Percentiles rank a stretch among this genome's conserved stretches.
Evolutionary conservation across 2,888 invertebrate genomes (phyloP).

Genomic region (Acleris emargana): DNA sequence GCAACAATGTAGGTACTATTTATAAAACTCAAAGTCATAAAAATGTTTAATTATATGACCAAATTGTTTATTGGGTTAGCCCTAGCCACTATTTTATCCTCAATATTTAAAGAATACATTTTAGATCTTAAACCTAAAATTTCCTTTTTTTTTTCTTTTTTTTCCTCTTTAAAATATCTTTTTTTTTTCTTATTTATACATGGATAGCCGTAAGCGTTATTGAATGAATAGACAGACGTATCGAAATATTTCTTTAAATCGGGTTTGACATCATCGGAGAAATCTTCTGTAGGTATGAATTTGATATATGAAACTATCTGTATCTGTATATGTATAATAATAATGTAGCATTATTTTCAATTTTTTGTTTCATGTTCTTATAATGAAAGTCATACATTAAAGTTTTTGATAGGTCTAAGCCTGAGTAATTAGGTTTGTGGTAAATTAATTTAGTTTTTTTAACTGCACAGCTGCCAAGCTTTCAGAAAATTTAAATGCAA

Average conservation of each 20-base stretch:
- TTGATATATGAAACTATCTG: conserved; percentile 45
- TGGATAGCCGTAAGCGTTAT: conserved; percentile 47
- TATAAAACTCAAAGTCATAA: too few relatives aligned
- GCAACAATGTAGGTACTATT: too few relatives aligned
- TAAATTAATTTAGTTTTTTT: conserved; percentile 25
- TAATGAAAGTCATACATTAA: too few relatives aligned
- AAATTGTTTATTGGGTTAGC: too few relatives aligned
- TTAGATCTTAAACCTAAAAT: conserved; percentile 48
- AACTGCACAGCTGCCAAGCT: conserved; percentile 30
- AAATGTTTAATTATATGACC: too few relatives aligned
- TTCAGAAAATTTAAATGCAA: conserved; percentile 17
- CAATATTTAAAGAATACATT: conserved; percentile 45
- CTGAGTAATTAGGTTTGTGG: conserved; percentile 35
- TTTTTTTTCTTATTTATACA: conserved; percentile 44
- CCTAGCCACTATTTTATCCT: conserved; percentile 38
- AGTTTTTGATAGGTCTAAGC: conserved; percentile 34
- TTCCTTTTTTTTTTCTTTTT: conserved; percentile 43
- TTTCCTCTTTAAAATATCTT: conserved; percentile 43
- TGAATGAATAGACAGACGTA: conserved; percentile 46
- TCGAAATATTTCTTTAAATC: conserved; percentile 42
- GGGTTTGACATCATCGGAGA: conserved; percentile 43
- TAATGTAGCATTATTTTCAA: conserved; percentile 25
- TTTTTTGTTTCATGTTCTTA: conserved; percentile 24
- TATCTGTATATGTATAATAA: conserved; percentile 46
- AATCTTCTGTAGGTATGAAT: conserved; percentile 40